phyloP scores from a whole-genome alignment of 2,113 vertebrate species.

The Isurus oxyrinchus region DNA sequence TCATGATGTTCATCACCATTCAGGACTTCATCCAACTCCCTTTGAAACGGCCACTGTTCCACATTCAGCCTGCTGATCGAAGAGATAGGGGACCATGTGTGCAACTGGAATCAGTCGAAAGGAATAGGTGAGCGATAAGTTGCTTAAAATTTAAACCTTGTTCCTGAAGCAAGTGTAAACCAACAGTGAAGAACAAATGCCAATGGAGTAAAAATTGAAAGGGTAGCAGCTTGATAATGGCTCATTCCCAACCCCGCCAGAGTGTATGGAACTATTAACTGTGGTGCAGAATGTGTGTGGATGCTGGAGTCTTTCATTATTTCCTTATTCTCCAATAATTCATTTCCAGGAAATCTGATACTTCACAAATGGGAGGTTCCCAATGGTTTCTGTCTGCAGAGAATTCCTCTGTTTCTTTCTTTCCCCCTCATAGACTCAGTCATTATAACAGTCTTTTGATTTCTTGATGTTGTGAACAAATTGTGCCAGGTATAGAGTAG shows the following conservation, averaged over 20 bases:
- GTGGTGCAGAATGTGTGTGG: not conserved
- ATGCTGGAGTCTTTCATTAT: conserved; percentile 1
- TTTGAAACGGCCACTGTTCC: not conserved
- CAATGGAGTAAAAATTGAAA: not conserved
- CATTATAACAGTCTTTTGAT: not conserved
- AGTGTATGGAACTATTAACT: not conserved
- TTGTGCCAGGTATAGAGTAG: not conserved
- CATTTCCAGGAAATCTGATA: not conserved
- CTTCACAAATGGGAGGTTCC: conserved; percentile 8
- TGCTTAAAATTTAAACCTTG: not conserved
- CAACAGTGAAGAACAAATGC: not conserved
- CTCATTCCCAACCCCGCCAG: not conserved
- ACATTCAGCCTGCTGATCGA: not conserved
- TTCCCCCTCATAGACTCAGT: not conserved
- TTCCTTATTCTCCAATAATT: not conserved
- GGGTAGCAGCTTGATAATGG: not conserved
- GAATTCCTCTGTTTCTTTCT: not conserved
- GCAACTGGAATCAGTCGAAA: not conserved
- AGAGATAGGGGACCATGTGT: not conserved
- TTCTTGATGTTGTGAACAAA: not conserved
- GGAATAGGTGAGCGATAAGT: not conserved
- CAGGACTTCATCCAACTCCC: not conserved
- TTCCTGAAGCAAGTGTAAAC: not conserved
- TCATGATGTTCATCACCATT: not conserved
- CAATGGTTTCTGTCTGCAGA: not conserved